Conservation (phyloP, 1,140 invertebrate species). For the Drosophila bocqueti region DNA sequence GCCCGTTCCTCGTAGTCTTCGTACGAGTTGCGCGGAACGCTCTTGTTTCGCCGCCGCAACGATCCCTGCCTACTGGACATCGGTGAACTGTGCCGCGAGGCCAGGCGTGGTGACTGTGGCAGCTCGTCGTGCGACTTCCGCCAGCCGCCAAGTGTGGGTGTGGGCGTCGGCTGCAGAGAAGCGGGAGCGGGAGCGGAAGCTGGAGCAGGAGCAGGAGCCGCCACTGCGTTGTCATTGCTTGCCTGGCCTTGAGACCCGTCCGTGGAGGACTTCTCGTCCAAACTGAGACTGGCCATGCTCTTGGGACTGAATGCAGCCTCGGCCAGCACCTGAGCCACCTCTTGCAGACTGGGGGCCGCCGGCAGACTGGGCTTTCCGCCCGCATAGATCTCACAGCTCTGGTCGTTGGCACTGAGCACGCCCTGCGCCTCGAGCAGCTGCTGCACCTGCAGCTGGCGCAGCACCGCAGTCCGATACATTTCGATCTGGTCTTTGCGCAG, state of each 20-base stretch:
- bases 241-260: conserved; percentile 54
- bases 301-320: conserved; percentile 70
- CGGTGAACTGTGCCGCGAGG: conserved; percentile 79
- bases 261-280: conserved; percentile 68
- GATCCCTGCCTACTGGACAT: conserved; percentile 87
- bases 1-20: conserved; percentile 94
- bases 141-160: conserved; percentile 26
- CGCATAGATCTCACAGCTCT: conserved; percentile 78
- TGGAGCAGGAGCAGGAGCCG: background rate
- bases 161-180: conserved; percentile 47
- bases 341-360: conserved; percentile 79
- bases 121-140: conserved; percentile 81
- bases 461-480: conserved; percentile 89
- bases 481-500: conserved; percentile 96
- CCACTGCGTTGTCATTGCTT: conserved; percentile 31
- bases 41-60: conserved; percentile 90
- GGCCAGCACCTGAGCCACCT: conserved; percentile 78
- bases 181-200: conserved; percentile 23
- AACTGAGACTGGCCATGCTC: conserved; percentile 35
- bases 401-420: conserved; percentile 85
- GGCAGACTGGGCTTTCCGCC: conserved; percentile 78
- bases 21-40: conserved; percentile 91
- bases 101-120: conserved; percentile 79
- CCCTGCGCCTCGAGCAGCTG: conserved; percentile 93
- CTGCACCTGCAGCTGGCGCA: conserved; percentile 89